Evolutionary conservation across 2,888 invertebrate species (phyloP), one percentile per base, ranked within the genome.

Genomic region (Alentia gelatinosa): DNA sequence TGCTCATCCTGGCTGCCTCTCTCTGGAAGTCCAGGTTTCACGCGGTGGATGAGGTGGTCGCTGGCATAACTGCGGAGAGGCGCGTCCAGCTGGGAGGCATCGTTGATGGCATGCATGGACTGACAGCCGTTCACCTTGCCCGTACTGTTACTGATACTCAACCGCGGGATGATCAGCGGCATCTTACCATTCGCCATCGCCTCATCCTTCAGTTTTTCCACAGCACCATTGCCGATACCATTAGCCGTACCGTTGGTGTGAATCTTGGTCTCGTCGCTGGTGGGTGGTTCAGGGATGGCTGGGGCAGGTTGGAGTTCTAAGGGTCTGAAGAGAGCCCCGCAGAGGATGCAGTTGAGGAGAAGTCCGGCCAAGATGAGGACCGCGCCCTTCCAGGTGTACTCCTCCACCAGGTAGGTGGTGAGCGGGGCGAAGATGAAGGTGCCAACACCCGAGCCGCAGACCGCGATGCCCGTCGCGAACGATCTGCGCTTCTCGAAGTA

Each of bases 401-500:
- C 96, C 0, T 96, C 95, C 86, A 99, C 96, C 42, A 99, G 97
- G 90, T 94, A 94, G 90, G 96, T 95, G 35, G 96, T 96, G 30
- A 97, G 93, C 1, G 96, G 96, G 5, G 99, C 98, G 96, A 99
- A 98, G 19, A 99, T 96, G 95, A 99, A 98, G 3, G 99, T 99
- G 89, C 99, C 99, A 88, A 99, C 97, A 12, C 99, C 99, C 0
- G 99, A 99, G 1, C 99, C 99, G 95, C 98, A 98, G 0, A 98
- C 99, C 0, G 98, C 98, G 92, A 99, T 98, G 30, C 99, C 99
- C 0, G 99, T 99, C 7, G 99, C 99, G 94, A 99, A 97, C 56
- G 99, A 98, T 90, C 99, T 97, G 94, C 97, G 97, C 94, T 98
- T 98, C 96, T 99, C 99, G 95, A 99, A 99, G 97, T 99, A 99